Percentiles rank a stretch among this genome's conserved stretches.
phyloP scores from a whole-genome alignment of 2,797 vertebrate species.

The Anableps anableps region DNA sequence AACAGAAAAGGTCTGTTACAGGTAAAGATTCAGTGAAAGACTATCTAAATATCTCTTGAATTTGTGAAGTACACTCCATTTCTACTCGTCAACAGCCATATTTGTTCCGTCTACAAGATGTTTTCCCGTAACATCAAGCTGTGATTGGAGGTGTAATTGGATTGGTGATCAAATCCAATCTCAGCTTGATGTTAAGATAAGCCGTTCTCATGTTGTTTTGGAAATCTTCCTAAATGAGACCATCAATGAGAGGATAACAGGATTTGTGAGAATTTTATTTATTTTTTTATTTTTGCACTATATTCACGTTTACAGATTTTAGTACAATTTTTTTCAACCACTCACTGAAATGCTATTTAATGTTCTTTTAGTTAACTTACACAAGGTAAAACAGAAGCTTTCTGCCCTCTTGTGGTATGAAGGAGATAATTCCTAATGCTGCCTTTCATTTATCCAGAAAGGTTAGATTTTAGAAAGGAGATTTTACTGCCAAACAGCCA shows the following conservation, averaged over 20 bases:
- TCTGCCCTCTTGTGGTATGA: constrained; percentile 35
- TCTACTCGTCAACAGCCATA: too few species aligned
- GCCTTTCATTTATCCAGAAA: neutral
- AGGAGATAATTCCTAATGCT: neutral
- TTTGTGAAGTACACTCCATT: neutral
- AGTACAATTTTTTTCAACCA: neutral
- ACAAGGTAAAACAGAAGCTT: neutral
- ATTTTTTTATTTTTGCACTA: too few species aligned
- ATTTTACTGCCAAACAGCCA: neutral
- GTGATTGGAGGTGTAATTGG: neutral
- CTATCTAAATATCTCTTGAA: neutral
- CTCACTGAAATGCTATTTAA: neutral
- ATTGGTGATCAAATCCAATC: neutral
- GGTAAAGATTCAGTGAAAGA: neutral
- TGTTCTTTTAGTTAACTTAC: neutral
- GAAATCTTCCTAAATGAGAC: constrained; percentile 3
- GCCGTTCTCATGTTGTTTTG: neutral
- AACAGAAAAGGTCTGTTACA: neutral
- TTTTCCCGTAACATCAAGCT: neutral
- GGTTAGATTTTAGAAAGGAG: neutral
- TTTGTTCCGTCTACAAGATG: neutral
- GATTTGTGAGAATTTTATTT: constrained; percentile 4
- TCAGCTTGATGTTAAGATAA: neutral
- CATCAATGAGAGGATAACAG: neutral
- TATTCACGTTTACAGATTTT: neutral